Conservation (phyloP, 1,140 invertebrate genomes). For the Bombus turneri region DNA sequence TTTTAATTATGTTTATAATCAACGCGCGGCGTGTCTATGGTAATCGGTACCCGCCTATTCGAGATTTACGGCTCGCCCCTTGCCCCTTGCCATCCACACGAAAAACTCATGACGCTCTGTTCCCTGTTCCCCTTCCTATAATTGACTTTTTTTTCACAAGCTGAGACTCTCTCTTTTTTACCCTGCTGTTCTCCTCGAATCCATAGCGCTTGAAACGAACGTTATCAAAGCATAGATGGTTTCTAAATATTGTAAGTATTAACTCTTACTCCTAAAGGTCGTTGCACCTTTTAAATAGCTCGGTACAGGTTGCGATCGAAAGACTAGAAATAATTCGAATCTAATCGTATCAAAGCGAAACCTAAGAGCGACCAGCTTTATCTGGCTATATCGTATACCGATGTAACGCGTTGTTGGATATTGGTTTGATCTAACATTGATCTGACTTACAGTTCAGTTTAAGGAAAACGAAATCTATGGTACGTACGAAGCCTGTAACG, state of each 20-base stretch:
- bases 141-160: not conserved
- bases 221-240: too few relatives aligned
- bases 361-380: not conserved
- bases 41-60: slow-evolving; percentile 78
- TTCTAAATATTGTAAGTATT: too few relatives aligned
- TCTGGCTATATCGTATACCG: not conserved
- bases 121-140: not conserved
- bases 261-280: rapidly evolving
- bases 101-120: not conserved
- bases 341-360: not conserved
- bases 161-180: too few relatives aligned
- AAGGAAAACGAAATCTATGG: too few relatives aligned
- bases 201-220: too few relatives aligned
- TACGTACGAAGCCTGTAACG: too few relatives aligned
- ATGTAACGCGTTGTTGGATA: not conserved
- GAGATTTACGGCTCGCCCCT: slow-evolving; percentile 74
- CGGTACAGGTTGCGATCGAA: rapidly evolving
- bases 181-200: too few relatives aligned
- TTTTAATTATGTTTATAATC: slow-evolving; percentile 83
- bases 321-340: not conserved
- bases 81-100: slow-evolving; percentile 59
- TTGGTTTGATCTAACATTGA: too few relatives aligned
- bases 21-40: slow-evolving; percentile 82
- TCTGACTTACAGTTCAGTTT: too few relatives aligned
- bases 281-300: too few relatives aligned